Evolutionary conservation across 2,797 vertebrate species (phyloP), one percentile per base, ranked within the genome.

Genomic region (Lacerta agilis): DNA sequence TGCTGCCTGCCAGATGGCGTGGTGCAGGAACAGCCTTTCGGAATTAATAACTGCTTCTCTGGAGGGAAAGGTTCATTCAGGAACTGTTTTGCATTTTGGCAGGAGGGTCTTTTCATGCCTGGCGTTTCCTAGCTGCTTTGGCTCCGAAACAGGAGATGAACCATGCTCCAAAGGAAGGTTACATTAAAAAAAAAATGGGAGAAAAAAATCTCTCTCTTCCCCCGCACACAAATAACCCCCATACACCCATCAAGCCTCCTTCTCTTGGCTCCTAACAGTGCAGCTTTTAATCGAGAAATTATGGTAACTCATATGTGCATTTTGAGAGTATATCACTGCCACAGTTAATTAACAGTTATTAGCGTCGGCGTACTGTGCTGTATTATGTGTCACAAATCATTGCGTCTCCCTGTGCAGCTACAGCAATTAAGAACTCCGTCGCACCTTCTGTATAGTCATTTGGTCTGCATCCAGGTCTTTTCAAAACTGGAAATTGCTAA

Each of bases 271-370:
- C 96, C 90, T 79, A 95, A 95, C 90, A 23, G 94, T 95, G 94
- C 96, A 97, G 96, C 97, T 98, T 98, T 98, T 98, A 97, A 98
- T 98, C 97, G 98, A 95, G 96, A 97, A 97, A 98, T 97, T 97
- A 97, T 97, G 97, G 97, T 96, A 97, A 97, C 95, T 97, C 95
- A 95, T 97, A 97, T 97, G 96, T 97, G 97, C 97, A 97, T 97
- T 97, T 97, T 97, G 97, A 97, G 97, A 96, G 97, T 96, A 97
- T 98, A 98, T 98, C 97, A 98, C 97, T 98, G 97, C 98, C 97
- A 97, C 98, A 98, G 98, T 98, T 99, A 98, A 99, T 99, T 99
- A 99, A 98, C 99, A 98, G 98, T 98, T 99, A 98, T 99, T 98
- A 98, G 98, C 97, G 98, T 98, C 98, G 97, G 97, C 97, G 97